Percentiles rank a stretch among this genome's conserved stretches.
Evolutionary conservation across 2,797 vertebrate genomes (phyloP).

Genomic region (Anas georgica): DNA sequence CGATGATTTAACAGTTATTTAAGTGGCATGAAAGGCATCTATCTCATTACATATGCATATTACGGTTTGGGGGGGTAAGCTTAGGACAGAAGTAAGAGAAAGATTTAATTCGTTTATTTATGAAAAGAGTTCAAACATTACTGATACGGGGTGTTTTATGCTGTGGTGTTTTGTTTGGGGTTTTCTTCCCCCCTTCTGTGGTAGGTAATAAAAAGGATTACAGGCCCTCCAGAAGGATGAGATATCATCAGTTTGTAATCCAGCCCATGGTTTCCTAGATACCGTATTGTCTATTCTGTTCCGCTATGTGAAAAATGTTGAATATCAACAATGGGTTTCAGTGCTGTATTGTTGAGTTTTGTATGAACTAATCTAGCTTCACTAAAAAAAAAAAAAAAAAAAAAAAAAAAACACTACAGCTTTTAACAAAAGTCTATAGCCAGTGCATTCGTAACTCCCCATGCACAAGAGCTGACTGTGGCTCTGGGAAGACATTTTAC

Average conservation of each 20-base stretch:
- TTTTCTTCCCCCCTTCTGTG: constrained; percentile 84
- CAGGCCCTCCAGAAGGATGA: constrained; percentile 90
- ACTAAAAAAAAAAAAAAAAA: constrained; percentile 91
- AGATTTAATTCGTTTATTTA: constrained; percentile 75
- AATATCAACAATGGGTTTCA: constrained; percentile 99
- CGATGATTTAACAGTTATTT: constrained; percentile 58
- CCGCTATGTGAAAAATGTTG: constrained; percentile 99
- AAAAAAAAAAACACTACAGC: constrained; percentile 80
- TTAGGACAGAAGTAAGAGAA: constrained; percentile 66
- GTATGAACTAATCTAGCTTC: constrained; percentile 99
- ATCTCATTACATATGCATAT: constrained; percentile 47
- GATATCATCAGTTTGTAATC: constrained; percentile 99
- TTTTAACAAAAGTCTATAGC: constrained; percentile 99
- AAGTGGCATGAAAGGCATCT: constrained; percentile 50
- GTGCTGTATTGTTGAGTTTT: constrained; percentile 99
- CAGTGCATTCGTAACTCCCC: constrained; percentile 94
- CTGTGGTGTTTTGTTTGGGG: constrained; percentile 70
- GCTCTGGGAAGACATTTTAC: constrained; percentile 86
- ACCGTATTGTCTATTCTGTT: constrained; percentile 99
- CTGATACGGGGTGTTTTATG: constrained; percentile 80
- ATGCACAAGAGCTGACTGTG: constrained; percentile 89
- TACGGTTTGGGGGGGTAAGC: neutral
- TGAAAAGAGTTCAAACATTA: constrained; percentile 79
- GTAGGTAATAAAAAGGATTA: constrained; percentile 94
- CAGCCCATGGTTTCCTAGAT: constrained; percentile 98